Evolutionary conservation across 2,888 invertebrate species (phyloP), one percentile per base, ranked within the genome.

Genomic region (Caenorhabditis japonica): DNA sequence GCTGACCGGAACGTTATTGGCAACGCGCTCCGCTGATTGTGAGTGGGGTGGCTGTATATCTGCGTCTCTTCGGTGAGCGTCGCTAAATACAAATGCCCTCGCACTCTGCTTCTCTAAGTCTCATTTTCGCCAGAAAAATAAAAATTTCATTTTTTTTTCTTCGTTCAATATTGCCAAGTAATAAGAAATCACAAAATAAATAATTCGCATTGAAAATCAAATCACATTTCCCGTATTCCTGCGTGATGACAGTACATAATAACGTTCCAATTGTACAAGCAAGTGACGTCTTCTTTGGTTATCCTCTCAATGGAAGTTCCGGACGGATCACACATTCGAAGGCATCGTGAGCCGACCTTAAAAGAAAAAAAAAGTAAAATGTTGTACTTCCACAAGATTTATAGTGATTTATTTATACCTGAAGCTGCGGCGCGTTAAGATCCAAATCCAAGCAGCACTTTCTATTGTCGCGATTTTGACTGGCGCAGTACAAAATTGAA

Each of bases 171-270:
- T n/a, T n/a, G n/a, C n/a, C n/a, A n/a, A n/a, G n/a, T n/a, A n/a
- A n/a, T n/a, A n/a, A n/a, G n/a, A n/a, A n/a, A n/a, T n/a, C n/a
- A n/a, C n/a, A n/a, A n/a, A n/a, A n/a, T n/a, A n/a, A n/a, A n/a
- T n/a, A n/a, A n/a, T 43, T 23, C 4, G 41, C 17, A 43, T 21
- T 43, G 4, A 41, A 21, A 38, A 15, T 17, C 1, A 15, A 25
- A 23, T 73, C 68, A 84, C 84, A 84, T 84, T 77, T 85, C 85
- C 47, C 82, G 73, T 58, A 85, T 85, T 61, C 86, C 86, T 12
- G 81, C 76, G 55, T 85, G 86, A 60, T 84, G 84, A 47, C 86
- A 86, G 68, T 85, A 86, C 85, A 85, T 86, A 27, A 86, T 80
- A 13, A 86, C 86, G 43, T 85, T 84, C 85, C 85, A 87, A 49